phyloP scores from a whole-genome alignment of 2,888 invertebrate genomes.

The Lymantria dispar region DNA sequence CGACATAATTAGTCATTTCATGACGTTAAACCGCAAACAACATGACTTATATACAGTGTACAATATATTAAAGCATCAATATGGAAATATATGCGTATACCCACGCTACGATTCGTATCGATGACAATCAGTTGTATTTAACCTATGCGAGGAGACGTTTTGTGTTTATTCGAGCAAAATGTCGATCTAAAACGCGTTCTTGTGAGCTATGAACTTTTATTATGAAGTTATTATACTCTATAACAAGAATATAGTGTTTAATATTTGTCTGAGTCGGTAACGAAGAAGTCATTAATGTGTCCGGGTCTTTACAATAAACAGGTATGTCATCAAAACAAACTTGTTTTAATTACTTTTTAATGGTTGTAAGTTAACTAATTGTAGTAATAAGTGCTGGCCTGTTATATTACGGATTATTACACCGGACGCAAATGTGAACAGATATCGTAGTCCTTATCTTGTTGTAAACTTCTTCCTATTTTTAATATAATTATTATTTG shows the following conservation, averaged over 20 bases:
- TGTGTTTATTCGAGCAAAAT: slow-evolving; percentile 18
- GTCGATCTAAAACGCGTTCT: slow-evolving; percentile 7
- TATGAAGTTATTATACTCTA: slow-evolving; percentile 22
- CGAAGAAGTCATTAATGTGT: not conserved
- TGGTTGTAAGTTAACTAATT: slow-evolving; percentile 36
- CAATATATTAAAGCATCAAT: slow-evolving; percentile 17
- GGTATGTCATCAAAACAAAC: slow-evolving; percentile 49
- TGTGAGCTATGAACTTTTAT: slow-evolving; percentile 9
- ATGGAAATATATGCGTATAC: slow-evolving; percentile 46
- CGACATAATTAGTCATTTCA: slow-evolving; percentile 15
- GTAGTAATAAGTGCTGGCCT: slow-evolving; percentile 24
- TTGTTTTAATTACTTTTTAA: slow-evolving; percentile 55
- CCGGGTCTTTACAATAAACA: not conserved
- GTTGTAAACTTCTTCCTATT: slow-evolving; percentile 15
- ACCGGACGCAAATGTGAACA: slow-evolving; percentile 12
- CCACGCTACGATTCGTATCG: slow-evolving; percentile 35
- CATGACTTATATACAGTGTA: slow-evolving; percentile 15
- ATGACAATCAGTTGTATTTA: slow-evolving; percentile 36
- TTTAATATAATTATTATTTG: slow-evolving; percentile 9
- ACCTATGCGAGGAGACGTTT: slow-evolving; percentile 25
- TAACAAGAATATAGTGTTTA: not conserved
- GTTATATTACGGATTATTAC: slow-evolving; percentile 20
- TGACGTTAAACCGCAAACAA: slow-evolving; percentile 16
- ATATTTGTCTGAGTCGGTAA: not conserved
- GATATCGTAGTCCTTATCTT: slow-evolving; percentile 30